Evolutionary conservation across 2,113 vertebrate species (phyloP), one percentile per base, ranked within the genome.

Genomic region (Otis tarda): DNA sequence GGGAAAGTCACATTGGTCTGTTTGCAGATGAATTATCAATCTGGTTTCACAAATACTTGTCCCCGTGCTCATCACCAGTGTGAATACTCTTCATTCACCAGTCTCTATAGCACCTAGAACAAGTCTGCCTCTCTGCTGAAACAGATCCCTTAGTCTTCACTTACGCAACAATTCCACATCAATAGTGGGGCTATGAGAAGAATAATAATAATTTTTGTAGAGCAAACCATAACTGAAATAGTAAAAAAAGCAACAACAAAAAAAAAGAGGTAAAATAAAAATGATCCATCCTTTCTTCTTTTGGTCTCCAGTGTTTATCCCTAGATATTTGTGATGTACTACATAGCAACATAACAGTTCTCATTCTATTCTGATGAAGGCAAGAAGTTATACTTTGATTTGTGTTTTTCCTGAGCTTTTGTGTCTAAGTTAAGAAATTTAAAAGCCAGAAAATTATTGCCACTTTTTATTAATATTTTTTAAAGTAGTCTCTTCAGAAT

Each of bases 241-340:
- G 28, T 67, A 67, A 86, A 92, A 91, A 78, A 84, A 3, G 20
- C 60, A 86, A 68, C 39, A 86, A 39, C 39, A 39, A 39, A 87
- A 94, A 93, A 35, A 60, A 81, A 75, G 27, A 71, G 10, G 60
- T 79, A 95, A 94, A 94, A 93, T 86, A 91, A 83, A 96, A 94
- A 93, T 56, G 21, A 79, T 91, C 67, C 60, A 69, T 85, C 75
- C 77, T 89, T 71, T 89, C 69, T 84, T 90, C 53, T 80, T 84
- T 61, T 50, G n/a, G 87, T 94, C 74, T 94, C 81, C 50, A 63
- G 31, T 83, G 76, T 83, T 87, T 92, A 91, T 79, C 23, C n/a
- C 50, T 70, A 79, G 89, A 69, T 87, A 73, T 89, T 91, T 93
- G 69, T 70, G 65, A 84, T 57, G 61, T 70, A n/a, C 61, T 80